Evolutionary conservation across 2,888 invertebrate species (phyloP).

Genomic region (Temnothorax rugatulus): DNA sequence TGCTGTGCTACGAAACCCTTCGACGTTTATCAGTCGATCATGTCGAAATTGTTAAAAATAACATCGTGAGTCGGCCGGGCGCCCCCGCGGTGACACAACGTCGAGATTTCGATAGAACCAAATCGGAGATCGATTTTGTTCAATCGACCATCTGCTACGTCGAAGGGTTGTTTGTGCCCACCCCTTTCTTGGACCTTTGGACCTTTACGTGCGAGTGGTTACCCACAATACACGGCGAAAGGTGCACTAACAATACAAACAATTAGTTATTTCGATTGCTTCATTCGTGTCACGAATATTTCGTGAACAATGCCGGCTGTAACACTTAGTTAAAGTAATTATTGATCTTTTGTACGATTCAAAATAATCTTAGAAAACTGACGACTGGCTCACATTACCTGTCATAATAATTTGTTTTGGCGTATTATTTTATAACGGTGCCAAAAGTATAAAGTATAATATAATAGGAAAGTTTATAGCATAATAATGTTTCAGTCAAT

Average conservation of each 20-base stretch:
- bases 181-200: constrained; percentile 64
- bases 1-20: constrained; percentile 53
- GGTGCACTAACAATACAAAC: constrained; percentile 61
- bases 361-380: not conserved
- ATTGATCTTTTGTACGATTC: not conserved
- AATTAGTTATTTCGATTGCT: constrained; percentile 61
- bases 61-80: constrained; percentile 19
- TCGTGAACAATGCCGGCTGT: not conserved
- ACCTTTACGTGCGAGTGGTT: constrained; percentile 73
- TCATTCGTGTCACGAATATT: constrained; percentile 53
- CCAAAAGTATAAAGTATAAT: not conserved
- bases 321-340: constrained; percentile 17
- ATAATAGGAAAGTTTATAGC: not conserved
- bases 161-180: constrained; percentile 64
- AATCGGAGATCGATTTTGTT: constrained; percentile 63
- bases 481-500: not conserved
- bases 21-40: constrained; percentile 53
- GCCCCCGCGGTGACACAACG: constrained; percentile 45
- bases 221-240: constrained; percentile 73
- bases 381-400: not conserved
- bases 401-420: not conserved
- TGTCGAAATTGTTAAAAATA: constrained; percentile 42
- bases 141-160: constrained; percentile 70
- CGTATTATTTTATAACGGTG: not conserved
- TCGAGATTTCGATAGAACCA: constrained; percentile 51